Base-by-base conservation (phyloP, 2,113 vertebrate genomes). In the Clarias batrachus region DNA sequence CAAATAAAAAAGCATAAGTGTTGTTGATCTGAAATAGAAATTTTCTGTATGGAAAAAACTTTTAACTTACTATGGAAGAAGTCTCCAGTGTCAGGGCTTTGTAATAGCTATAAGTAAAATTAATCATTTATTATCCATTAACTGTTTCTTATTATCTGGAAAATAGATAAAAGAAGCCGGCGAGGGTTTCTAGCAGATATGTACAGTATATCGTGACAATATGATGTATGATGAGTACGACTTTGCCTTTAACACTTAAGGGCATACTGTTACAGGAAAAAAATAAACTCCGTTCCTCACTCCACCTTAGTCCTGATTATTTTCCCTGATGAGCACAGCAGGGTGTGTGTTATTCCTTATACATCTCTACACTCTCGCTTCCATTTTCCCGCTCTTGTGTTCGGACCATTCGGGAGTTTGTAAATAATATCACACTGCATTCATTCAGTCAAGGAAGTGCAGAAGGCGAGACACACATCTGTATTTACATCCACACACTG, bases 401-500 rank as follows among this genome's bases (percentile, higher is more conserved):
- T 78, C 8, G 8, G n/a, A 19, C 21, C 27, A 13, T 60, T 80
- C 60, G n/a, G 9, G 30, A 21, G 54, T 62, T 21, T 30, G 78
- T 60, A 60, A 37, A 23, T 80, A 33, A 80, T 81, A 62, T 81
- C 78, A 41, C 30, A 25, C 3, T 11, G 23, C 41, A 14, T 74
- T 30, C 70, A 56, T 57, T 68, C 48, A 68, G 80, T 84, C 84
- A 88, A 90, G 87, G 84, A 83, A 90, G 91, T 56, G 62, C 73
- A 68, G 68, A 37, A 89, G 92, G 89, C 92, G 91, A 93, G 92
- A 91, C 87, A 90, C 57, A 37, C 78, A 11, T 62, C 85, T 88
- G 85, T 92, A 90, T 91, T 91, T 90, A 85, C 70, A 77, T 88
- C 90, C 89, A 70, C 86, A 81, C 88, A 87, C 89, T 80, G 12